Evolutionary conservation across 2,888 invertebrate species (phyloP).

Genomic region (Automeris io): DNA sequence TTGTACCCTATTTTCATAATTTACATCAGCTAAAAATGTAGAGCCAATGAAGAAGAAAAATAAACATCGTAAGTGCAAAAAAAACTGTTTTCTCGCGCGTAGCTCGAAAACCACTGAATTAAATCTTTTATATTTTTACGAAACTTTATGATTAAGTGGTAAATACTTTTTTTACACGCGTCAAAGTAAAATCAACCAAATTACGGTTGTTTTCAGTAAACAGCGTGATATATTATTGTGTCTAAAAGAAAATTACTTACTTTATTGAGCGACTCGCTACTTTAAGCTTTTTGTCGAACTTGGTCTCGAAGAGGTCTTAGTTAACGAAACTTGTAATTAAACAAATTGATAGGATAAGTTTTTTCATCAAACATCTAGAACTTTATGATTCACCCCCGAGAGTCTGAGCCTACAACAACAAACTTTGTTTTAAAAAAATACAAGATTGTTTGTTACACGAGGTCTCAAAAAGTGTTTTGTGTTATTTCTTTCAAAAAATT

Average conservation of each 20-base stretch:
- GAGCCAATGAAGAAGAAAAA: too few species aligned
- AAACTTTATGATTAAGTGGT: too few species aligned
- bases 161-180: too few species aligned
- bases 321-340: conserved; percentile 23
- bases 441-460: neutral
- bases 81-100: too few species aligned
- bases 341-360: conserved; percentile 37
- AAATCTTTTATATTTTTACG: too few species aligned
- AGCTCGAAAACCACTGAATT: too few species aligned
- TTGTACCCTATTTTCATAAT: neutral
- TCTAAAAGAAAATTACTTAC: neutral
- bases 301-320: neutral
- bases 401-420: conserved; percentile 16
- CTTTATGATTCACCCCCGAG: conserved; percentile 22
- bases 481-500: too few species aligned
- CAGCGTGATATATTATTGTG: too few species aligned
- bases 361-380: conserved; percentile 26
- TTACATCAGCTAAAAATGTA: too few species aligned
- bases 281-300: neutral
- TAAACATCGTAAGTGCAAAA: too few species aligned
- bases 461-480: neutral
- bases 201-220: too few species aligned
- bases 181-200: too few species aligned
- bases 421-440: conserved; percentile 11
- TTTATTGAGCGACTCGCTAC: neutral